Conservation (phyloP, 2,888 invertebrate genomes). For the Drosophila sordidula region DNA sequence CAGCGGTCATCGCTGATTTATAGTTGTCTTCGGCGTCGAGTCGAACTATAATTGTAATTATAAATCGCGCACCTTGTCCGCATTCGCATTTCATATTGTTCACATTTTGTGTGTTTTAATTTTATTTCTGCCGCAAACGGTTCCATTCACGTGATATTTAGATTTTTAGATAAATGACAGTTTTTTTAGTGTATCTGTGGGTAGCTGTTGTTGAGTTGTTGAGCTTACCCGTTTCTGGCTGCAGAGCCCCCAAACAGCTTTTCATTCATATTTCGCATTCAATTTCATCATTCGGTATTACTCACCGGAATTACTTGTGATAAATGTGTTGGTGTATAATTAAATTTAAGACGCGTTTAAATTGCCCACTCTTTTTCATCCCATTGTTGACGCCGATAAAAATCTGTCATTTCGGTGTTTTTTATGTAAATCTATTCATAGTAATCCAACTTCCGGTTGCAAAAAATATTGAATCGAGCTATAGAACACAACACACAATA, state of each 20-base stretch:
- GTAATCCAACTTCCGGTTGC: slow-evolving; percentile 3
- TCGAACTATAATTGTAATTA: slow-evolving; percentile 9
- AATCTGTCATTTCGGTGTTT: background rate
- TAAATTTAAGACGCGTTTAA: background rate
- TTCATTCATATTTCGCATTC: no score
- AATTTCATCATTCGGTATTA: no score
- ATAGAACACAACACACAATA: background rate
- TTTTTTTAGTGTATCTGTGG: slow-evolving; percentile 12
- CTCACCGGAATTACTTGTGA: no score
- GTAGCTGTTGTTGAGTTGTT: background rate
- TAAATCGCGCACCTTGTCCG: slow-evolving; percentile 8
- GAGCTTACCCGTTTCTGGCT: no score
- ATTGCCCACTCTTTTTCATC: background rate
- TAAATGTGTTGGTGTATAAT: background rate
- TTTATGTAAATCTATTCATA: background rate
- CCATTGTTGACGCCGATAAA: background rate
- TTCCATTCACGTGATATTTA: slow-evolving; percentile 11
- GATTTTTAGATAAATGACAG: slow-evolving; percentile 5
- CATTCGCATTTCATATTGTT: no score
- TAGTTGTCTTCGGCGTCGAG: slow-evolving; percentile 32
- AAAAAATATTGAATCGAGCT: no score
- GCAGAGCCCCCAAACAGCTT: background rate
- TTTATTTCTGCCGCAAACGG: background rate
- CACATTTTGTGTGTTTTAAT: slow-evolving; percentile 3
- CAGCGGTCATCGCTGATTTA: slow-evolving; percentile 28